A percentile compares a stretch with the other conserved stretches of the same genome.
Evolutionary conservation across 2,888 invertebrate species (phyloP).

Genomic region (Rotaria macrura): DNA sequence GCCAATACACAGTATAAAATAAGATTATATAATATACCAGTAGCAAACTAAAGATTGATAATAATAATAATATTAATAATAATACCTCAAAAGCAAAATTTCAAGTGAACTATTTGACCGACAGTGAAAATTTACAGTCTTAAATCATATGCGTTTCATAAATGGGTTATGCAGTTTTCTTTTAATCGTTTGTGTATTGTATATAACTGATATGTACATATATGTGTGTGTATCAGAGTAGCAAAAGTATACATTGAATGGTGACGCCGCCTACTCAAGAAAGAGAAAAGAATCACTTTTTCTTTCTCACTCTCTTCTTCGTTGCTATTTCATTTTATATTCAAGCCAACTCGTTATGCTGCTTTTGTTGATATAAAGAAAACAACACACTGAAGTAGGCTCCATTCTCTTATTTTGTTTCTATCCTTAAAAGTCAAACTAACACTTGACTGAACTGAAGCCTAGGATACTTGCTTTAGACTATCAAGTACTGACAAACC

Average conservation of each 20-base stretch:
- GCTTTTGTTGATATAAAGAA: not conserved
- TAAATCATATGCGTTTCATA: not conserved
- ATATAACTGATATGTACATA: too few relatives aligned
- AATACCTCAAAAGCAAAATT: not conserved
- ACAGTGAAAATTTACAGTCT: not conserved
- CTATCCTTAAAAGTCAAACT: not conserved
- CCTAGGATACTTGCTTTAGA: not conserved
- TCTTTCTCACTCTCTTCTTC: not conserved
- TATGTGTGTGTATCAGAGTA: not conserved
- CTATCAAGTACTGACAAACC: not conserved
- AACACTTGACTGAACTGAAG: not conserved
- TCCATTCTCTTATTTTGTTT: not conserved
- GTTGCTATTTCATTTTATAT: not conserved
- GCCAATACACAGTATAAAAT: too few relatives aligned
- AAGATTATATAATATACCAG: too few relatives aligned
- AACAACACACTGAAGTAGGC: not conserved
- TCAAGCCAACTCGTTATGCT: not conserved
- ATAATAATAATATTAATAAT: too few relatives aligned
- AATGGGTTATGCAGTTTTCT: not conserved
- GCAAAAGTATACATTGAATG: not conserved
- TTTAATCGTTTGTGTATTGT: not conserved
- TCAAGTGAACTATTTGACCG: not conserved
- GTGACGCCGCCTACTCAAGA: not conserved
- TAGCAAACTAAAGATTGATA: too few relatives aligned
- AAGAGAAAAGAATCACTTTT: not conserved